Conservation (phyloP, 2,888 invertebrate genomes). For the Neria commutata region DNA sequence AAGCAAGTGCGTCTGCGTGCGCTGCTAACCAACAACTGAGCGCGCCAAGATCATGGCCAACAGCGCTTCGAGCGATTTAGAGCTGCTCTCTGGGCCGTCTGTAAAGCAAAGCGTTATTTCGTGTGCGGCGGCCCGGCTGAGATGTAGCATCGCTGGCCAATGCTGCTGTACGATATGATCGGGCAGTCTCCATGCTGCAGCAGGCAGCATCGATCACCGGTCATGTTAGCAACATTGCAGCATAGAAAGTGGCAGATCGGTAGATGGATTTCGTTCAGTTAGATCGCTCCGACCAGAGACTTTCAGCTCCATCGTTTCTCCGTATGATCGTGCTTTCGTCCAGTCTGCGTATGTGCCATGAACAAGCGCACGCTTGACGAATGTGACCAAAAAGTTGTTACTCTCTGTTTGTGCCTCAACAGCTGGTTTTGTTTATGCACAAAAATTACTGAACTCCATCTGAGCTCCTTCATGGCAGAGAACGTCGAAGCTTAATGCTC, state of each 20-base stretch:
- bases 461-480: too few species aligned
- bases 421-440: too few species aligned
- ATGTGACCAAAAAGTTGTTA: too few species aligned
- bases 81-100: background rate
- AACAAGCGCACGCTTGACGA: background rate
- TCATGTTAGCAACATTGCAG: background rate
- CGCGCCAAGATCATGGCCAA: constrained; percentile 43
- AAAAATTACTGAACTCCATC: too few species aligned
- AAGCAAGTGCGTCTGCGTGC: constrained; percentile 46
- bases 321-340: background rate
- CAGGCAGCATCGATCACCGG: too few species aligned
- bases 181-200: too few species aligned
- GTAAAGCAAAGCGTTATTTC: background rate
- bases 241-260: background rate
- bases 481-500: too few species aligned
- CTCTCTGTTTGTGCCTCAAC: too few species aligned
- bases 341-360: background rate
- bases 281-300: too few species aligned
- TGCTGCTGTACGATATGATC: too few species aligned
- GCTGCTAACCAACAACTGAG: constrained; percentile 48
- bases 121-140: background rate
- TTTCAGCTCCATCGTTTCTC: too few species aligned
- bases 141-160: background rate
- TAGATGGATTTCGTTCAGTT: background rate
- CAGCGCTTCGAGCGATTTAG: background rate